phyloP scores from a whole-genome alignment of 2,888 invertebrate species.

The Tenthredo mesomela region DNA sequence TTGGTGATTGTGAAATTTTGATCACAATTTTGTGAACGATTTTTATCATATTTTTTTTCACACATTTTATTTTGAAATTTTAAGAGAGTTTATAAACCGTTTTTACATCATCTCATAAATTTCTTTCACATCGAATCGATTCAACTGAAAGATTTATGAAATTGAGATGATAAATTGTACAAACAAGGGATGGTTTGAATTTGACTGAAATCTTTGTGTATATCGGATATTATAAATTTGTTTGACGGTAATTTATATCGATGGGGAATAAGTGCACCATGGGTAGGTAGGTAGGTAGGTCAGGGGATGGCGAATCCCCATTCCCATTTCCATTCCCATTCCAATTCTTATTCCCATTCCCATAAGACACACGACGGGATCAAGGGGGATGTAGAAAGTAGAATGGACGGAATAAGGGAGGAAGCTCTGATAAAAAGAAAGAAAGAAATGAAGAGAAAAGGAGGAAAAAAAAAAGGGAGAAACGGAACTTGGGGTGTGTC shows the following conservation, averaged over 20 bases:
- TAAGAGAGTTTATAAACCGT: too few species aligned
- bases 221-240: not conserved
- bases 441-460: not conserved
- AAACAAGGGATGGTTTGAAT: not conserved
- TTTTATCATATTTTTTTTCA: too few species aligned
- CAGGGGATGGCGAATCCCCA: slow-evolving; percentile 5
- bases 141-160: not conserved
- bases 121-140: not conserved
- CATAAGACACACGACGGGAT: slow-evolving; percentile 11
- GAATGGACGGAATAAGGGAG: slow-evolving; percentile 22
- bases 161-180: too few species aligned
- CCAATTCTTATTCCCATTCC: not conserved
- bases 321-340: not conserved
- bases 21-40: too few species aligned
- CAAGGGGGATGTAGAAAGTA: not conserved
- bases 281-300: not conserved
- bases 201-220: not conserved
- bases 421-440: not conserved
- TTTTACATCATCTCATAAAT: too few species aligned
- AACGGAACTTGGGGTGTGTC: slow-evolving; percentile 46
- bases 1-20: too few species aligned
- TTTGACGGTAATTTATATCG: not conserved
- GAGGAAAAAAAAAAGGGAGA: slow-evolving; percentile 36
- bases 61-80: too few species aligned
- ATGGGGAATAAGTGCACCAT: not conserved